These are phyloP conservation scores for Hoplias malabaricus DNA, from an alignment of 2,113 vertebrate species.

Conservation along the genomic window DNA sequence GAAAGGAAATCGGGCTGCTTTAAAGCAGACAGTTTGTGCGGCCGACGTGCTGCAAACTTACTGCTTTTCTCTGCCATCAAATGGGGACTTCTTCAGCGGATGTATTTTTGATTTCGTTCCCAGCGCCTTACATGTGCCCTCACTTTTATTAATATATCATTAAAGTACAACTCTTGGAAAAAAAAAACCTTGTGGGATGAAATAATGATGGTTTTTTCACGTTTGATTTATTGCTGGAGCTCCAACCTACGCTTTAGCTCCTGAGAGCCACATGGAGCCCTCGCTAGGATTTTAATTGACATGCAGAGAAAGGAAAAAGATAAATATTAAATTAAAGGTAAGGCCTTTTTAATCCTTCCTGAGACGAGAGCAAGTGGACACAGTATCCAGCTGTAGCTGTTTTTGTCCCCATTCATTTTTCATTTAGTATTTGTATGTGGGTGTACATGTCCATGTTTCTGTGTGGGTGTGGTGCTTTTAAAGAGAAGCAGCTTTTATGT, in stretches of 20 bases:
- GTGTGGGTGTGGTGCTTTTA: slow-evolving; percentile 78
- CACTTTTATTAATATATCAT: slow-evolving; percentile 76
- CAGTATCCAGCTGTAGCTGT: not conserved
- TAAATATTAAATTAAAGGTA: slow-evolving; percentile 67
- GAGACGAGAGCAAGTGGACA: slow-evolving; percentile 79
- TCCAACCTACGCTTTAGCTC: slow-evolving; percentile 44
- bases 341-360: slow-evolving; percentile 62
- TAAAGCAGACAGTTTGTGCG: not conserved
- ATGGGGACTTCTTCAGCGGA: slow-evolving; percentile 48
- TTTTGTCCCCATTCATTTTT: not conserved
- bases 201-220: slow-evolving; percentile 52
- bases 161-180: slow-evolving; percentile 61
- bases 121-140: slow-evolving; percentile 50
- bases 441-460: slow-evolving; percentile 70
- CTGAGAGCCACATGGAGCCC: slow-evolving; percentile 40
- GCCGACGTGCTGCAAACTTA: not conserved
- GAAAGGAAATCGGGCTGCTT: not conserved
- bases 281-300: slow-evolving; percentile 66
- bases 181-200: slow-evolving; percentile 60
- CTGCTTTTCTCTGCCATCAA: slow-evolving; percentile 32
- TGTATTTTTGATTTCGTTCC: slow-evolving; percentile 71
- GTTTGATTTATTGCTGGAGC: slow-evolving; percentile 20
- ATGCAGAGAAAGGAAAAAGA: slow-evolving; percentile 48
- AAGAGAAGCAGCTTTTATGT: slow-evolving; percentile 59
- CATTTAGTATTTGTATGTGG: too few species aligned